Evolutionary conservation across 2,888 invertebrate genomes (phyloP).

Genomic region (Coleophora flavipennella): DNA sequence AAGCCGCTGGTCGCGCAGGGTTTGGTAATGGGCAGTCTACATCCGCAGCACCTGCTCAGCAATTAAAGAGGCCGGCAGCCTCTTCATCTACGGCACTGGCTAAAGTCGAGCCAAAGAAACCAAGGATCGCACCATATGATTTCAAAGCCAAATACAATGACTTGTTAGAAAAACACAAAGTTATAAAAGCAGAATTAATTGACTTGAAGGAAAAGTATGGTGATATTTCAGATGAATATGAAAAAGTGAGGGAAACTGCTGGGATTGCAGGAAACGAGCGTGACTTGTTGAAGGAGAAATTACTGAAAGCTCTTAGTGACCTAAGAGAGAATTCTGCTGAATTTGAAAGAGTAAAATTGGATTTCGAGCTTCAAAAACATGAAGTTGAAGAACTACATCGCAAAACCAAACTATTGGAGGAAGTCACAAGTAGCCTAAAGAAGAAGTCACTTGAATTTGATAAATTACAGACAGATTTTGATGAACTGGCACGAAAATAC

Average conservation of each 20-base stretch:
- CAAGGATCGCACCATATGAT: slow-evolving; percentile 75
- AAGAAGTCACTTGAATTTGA: slow-evolving; percentile 51
- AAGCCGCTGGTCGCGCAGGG: background rate
- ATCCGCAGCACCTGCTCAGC: slow-evolving; percentile 32
- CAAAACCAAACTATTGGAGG: slow-evolving; percentile 53
- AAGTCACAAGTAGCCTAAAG: slow-evolving; percentile 50
- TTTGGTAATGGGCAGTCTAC: slow-evolving; percentile 9
- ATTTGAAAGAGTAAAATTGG: slow-evolving; percentile 50
- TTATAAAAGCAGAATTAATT: slow-evolving; percentile 64
- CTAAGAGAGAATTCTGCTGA: slow-evolving; percentile 43
- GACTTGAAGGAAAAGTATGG: slow-evolving; percentile 66
- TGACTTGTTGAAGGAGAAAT: slow-evolving; percentile 48
- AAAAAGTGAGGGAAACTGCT: slow-evolving; percentile 54
- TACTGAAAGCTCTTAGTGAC: slow-evolving; percentile 43
- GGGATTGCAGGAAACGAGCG: slow-evolving; percentile 41
- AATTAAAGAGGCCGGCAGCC: slow-evolving; percentile 47
- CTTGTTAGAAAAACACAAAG: slow-evolving; percentile 73
- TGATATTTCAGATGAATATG: slow-evolving; percentile 65
- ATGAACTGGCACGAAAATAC: slow-evolving; percentile 46
- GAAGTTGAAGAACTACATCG: slow-evolving; percentile 55
- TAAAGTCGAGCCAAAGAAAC: slow-evolving; percentile 50
- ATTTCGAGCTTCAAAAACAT: slow-evolving; percentile 52
- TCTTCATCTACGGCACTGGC: slow-evolving; percentile 30
- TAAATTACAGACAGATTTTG: slow-evolving; percentile 43
- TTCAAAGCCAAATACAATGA: slow-evolving; percentile 76